These are phyloP conservation scores for Epistrophella euchroma DNA, from an alignment of 2,888 invertebrate species.

Conservation along the genomic window DNA sequence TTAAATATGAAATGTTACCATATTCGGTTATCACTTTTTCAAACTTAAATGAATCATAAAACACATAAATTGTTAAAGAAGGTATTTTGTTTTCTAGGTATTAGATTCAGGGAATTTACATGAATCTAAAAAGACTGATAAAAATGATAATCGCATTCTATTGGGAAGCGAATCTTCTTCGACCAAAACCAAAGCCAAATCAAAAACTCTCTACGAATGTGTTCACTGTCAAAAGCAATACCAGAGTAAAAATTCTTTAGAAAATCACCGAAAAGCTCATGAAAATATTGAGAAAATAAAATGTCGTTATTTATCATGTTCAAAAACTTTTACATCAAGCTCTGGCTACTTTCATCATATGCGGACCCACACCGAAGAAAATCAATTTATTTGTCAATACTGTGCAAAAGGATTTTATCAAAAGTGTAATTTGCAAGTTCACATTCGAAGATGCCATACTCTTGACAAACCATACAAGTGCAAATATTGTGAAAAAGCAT, in stretches of 20 bases:
- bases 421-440: slow-evolving; percentile 20
- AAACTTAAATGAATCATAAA: neutral
- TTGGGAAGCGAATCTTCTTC: neutral
- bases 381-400: slow-evolving; percentile 11
- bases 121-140: neutral
- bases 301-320: neutral
- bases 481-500: slow-evolving; percentile 54
- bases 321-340: slow-evolving; percentile 19
- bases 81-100: neutral
- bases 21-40: too few species aligned
- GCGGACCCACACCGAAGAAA: slow-evolving; percentile 39
- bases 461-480: slow-evolving; percentile 44
- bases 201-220: slow-evolving; percentile 7
- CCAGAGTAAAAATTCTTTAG: neutral
- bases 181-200: neutral
- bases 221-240: slow-evolving; percentile 12
- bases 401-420: slow-evolving; percentile 20
- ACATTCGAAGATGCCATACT: slow-evolving; percentile 25
- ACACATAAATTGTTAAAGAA: neutral
- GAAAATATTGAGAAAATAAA: slow-evolving; percentile 9
- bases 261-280: slow-evolving; percentile 17
- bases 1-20: too few species aligned
- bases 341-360: slow-evolving; percentile 52
- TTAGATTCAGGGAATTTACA: neutral
- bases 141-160: neutral